Evolutionary conservation across 1,140 invertebrate genomes (phyloP), one percentile per base, ranked within the genome.

Genomic region (Drosophila sechellia): DNA sequence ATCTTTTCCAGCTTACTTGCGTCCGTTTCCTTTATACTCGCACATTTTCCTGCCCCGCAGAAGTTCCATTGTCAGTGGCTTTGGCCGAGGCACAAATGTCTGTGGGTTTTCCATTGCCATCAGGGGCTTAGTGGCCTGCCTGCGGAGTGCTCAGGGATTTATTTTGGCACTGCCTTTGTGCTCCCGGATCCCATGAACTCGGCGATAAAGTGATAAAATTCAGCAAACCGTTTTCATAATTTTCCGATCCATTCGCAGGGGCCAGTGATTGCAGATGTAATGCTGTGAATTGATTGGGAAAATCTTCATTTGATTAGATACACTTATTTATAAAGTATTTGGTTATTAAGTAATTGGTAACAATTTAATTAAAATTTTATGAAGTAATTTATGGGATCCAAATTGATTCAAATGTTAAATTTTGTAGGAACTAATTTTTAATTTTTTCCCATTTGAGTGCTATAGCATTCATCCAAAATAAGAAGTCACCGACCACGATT

Each of bases 1-100:
- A 75, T 81, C 78, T 78, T 81, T 86, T 81, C 56, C 74, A 87
- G 83, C 81, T 86, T 86, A 87, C 78, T 81, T 75, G 60, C 75
- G 78, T 70, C 69, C 60, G 69, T 64, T 72, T 60, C 59, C 27
- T 48, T 60, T 42, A 52, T 81, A n/a, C 59, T 49, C 59, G 64
- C 37, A 83, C 65, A 71, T 80, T 75, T 70, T 65, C 57, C 59
- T 50, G 53, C 45, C 77, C 64, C 66, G 43, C 66, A 64, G 25
- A 70, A 76, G 75, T 83, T 74, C 77, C 57, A 79, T 72, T 86
- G 83, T 78, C 74, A 87, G 68, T 79, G 81, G 60, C 65, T 87
- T 79, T 81, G 59, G 58, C 31, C 64, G 45, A 20, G 45, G 35
- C 31, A 64, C 48, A 71, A 79, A 84, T 84, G 80, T 79, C 71